A percentile compares a stretch with the other conserved stretches of the same genome.
Conservation (phyloP, 2,888 invertebrate species). For the Euproctis similis region DNA sequence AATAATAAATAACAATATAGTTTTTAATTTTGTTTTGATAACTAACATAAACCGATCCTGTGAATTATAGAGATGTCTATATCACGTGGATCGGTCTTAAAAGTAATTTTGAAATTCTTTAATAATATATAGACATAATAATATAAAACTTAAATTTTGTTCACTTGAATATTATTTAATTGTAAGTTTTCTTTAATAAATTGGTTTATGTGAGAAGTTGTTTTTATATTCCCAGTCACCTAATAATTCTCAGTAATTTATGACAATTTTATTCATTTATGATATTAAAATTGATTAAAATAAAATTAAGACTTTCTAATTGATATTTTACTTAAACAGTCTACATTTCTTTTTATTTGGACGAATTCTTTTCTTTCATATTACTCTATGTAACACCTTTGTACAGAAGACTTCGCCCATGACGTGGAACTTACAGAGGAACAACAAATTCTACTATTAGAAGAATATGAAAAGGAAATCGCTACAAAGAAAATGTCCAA, state of each 20-base stretch:
- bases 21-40: not conserved
- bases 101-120: not conserved
- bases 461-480: slow-evolving; percentile 81
- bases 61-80: not conserved
- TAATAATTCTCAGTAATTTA: too few relatives aligned
- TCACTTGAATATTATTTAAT: not conserved
- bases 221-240: slow-evolving; percentile 18
- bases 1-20: not conserved
- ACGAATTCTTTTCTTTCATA: too few relatives aligned
- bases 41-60: not conserved
- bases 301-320: too few relatives aligned
- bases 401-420: slow-evolving; percentile 78
- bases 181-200: slow-evolving; percentile 17
- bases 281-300: too few relatives aligned
- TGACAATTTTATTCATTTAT: too few relatives aligned
- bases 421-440: slow-evolving; percentile 82
- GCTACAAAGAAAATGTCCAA: slow-evolving; percentile 54
- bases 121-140: not conserved
- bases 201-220: slow-evolving; percentile 13
- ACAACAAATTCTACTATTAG: slow-evolving; percentile 79
- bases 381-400: slow-evolving; percentile 13
- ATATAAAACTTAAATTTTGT: not conserved
- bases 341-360: too few relatives aligned
- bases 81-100: not conserved
- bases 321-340: too few relatives aligned